Evolutionary conservation across 2,113 vertebrate species (phyloP).

Genomic region (Rallus limicola): DNA sequence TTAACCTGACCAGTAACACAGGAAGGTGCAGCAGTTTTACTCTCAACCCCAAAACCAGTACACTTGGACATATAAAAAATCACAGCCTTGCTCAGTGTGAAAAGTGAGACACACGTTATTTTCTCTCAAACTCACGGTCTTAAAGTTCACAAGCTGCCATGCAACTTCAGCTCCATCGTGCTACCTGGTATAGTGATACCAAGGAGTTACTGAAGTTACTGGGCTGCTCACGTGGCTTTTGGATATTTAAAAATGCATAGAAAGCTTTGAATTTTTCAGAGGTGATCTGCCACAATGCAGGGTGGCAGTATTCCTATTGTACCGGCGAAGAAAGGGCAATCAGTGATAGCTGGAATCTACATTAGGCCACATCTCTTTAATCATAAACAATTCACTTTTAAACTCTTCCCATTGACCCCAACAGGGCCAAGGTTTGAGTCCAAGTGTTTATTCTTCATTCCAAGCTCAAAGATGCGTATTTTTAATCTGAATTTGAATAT

Average conservation of each 20-base stretch:
- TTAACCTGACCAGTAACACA: background rate
- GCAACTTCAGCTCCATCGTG: background rate
- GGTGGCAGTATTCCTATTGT: background rate
- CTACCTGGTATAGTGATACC: background rate
- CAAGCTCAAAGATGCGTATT: conserved; percentile 34
- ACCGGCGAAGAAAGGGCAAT: background rate
- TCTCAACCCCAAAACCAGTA: background rate
- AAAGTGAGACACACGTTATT: fast-evolving
- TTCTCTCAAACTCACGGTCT: background rate
- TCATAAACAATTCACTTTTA: background rate
- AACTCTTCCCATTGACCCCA: conserved; percentile 25
- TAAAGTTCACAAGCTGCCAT: background rate
- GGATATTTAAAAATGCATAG: background rate
- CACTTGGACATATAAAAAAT: background rate
- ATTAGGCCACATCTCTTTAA: background rate
- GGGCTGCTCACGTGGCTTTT: background rate
- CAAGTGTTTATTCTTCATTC: conserved; percentile 42
- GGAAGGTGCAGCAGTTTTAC: background rate
- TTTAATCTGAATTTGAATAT: conserved; percentile 64
- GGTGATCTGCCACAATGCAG: background rate
- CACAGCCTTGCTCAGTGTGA: background rate
- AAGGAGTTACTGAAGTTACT: background rate
- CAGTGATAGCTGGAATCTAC: background rate
- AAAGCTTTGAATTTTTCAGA: background rate
- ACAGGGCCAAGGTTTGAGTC: conserved; percentile 12